phyloP scores from a whole-genome alignment of 2,113 vertebrate species.

The Antechinus stuartii region DNA sequence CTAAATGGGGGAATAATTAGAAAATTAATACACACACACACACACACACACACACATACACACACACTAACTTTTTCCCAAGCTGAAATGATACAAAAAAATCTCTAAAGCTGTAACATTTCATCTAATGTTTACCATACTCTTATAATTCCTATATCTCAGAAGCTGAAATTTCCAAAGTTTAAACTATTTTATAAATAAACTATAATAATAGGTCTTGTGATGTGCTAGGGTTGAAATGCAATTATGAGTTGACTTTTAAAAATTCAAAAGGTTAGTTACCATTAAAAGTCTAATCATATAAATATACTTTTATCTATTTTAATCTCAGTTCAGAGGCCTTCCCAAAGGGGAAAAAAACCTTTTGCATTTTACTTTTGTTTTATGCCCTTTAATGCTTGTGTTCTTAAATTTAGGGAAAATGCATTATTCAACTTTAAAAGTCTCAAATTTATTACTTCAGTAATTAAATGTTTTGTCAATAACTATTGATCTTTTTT shows the following conservation, averaged over 20 bases:
- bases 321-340: not conserved
- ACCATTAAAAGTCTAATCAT: not conserved
- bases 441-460: not conserved
- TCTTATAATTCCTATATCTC: not conserved
- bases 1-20: not conserved
- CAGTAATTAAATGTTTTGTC: not conserved
- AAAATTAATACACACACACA: too few relatives aligned
- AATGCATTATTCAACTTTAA: not conserved
- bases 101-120: not conserved
- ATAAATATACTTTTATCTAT: not conserved
- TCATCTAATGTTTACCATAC: not conserved
- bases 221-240: conserved; percentile 32
- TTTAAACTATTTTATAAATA: conserved; percentile 16
- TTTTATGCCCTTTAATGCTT: not conserved
- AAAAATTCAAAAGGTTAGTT: not conserved
- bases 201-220: not conserved
- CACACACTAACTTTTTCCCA: not conserved
- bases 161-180: not conserved
- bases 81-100: not conserved
- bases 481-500: not conserved
- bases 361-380: not conserved
- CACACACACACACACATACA: too few relatives aligned
- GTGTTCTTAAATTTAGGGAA: not conserved
- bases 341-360: not conserved
- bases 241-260: not conserved